Evolutionary conservation across 2,888 invertebrate genomes (phyloP), one percentile per base, ranked within the genome.

Genomic region (Chymomyza fuscimana): DNA sequence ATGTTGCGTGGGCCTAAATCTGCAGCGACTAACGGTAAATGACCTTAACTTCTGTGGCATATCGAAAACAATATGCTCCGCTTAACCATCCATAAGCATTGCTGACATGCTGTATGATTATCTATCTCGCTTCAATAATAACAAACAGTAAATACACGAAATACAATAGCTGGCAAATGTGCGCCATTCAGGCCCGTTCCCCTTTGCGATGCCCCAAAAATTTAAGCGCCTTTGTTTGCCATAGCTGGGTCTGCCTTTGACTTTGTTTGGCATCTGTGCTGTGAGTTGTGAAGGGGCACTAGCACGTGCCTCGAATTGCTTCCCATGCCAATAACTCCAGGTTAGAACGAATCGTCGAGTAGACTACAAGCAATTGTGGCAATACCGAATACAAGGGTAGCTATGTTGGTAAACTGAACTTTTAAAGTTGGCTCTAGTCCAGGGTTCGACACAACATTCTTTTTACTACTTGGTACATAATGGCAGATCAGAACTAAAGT

Each of bases 241-340:
- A 60, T 63, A 50, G 63, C 70, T 46, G 58, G 36, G 63, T 9
- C 63, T 32, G 69, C 58, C 52, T 67, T 32, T 56, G 51, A 22
- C 29, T 19, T 16, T 29, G 36, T 40, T 36, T n/a, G 62, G 58
- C 16, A n/a, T 56, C 5, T 60, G 40, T 19, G 65, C 51, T 73
- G 67, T 68, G 46, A 32, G 66, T n/a, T 25, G 22, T 25, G 9
- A 52, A 29, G 32, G 54, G 12, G 56, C 25, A 19, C 65, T 67
- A 66, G 67, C 80, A 84, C 74, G 72, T 75, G 85, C 76, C 65
- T 58, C 77, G 71, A 82, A 85, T 85, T 79, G 73, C 74, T 32
- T 32, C 16, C 4, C n/a, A 32, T 29, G 60, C 60, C 36, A 16
- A 10, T 7, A 5, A 15, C n/a, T 36, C 15, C 29, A 15, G 77